Evolutionary conservation across 2,113 vertebrate species (phyloP).

Genomic region (Sinosuthora webbiana): DNA sequence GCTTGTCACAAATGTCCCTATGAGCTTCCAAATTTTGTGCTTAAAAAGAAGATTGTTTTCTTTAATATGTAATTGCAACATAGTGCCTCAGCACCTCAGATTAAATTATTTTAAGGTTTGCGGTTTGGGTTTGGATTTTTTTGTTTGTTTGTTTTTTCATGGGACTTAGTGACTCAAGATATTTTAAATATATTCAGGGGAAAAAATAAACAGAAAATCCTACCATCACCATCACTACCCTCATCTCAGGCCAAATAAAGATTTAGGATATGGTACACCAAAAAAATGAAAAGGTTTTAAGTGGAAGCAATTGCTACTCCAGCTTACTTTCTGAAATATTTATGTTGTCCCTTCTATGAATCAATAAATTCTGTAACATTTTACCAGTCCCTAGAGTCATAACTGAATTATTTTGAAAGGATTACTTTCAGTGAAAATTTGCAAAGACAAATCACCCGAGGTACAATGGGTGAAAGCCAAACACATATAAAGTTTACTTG

Average conservation of each 20-base stretch:
- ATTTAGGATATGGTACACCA: not conserved
- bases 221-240: not conserved
- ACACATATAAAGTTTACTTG: not conserved
- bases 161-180: not conserved
- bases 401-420: not conserved
- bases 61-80: not conserved
- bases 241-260: not conserved
- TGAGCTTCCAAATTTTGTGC: not conserved
- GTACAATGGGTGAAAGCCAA: not conserved
- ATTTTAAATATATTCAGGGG: not conserved
- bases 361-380: not conserved
- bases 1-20: not conserved
- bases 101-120: not conserved
- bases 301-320: not conserved
- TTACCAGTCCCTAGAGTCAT: not conserved
- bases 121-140: fast-evolving
- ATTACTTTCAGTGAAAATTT: not conserved
- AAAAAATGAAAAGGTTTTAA: not conserved
- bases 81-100: not conserved
- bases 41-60: not conserved
- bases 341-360: not conserved
- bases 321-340: not conserved
- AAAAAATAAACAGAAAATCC: not conserved
- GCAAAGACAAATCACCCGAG: not conserved
- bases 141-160: not conserved